Evolutionary conservation across 2,888 invertebrate genomes (phyloP), one percentile per base, ranked within the genome.

Genomic region (Entomobrya multifasciata): DNA sequence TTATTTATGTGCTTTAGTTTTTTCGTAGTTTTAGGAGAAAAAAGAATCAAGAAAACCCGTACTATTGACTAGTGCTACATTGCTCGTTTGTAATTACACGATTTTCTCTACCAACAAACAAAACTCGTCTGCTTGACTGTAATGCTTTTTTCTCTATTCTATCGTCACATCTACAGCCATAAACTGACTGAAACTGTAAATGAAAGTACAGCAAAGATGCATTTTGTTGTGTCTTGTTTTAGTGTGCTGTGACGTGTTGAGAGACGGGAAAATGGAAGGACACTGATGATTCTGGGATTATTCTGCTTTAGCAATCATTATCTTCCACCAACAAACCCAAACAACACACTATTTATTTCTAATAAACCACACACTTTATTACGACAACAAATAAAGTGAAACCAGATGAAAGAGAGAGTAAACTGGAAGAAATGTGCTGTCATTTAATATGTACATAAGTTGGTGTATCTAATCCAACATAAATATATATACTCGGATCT

Each of bases 281-380:
- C 11, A 8, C 1, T 41, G 77, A 55, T 52, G 20, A 44, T 6
- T 20, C n/a, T 22, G 44, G 60, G 60, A 78, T 78, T 78, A 60
- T 60, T 60, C 41, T 44, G 60, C 55, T 81, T 47, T 65, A 79
- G 49, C 65, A 36, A 62, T 65, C 62, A 62, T 62, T 78, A 60
- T 78, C 79, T 79, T 81, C 70, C 67, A 65, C 41, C 15, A 49
- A n/a, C 49, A 49, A 49, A 11, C 49, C 49, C 49, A 65, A 30
- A 17, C 36, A 36, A 13, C 17, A 78, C 60, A 44, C 70, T 55
- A 81, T 81, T 81, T 81, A 70, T 81, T 70, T 70, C 49, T 81
- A 81, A 81, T 81, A 70, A 81, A 81, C 81, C 81, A 81, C 81
- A 81, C 65, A 70, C 81, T 81, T 70, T 70, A 81, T 81, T 81